Percentiles rank a stretch among this genome's conserved stretches.
Evolutionary conservation across 2,113 vertebrate species (phyloP).

Genomic region (Sprattus sprattus): DNA sequence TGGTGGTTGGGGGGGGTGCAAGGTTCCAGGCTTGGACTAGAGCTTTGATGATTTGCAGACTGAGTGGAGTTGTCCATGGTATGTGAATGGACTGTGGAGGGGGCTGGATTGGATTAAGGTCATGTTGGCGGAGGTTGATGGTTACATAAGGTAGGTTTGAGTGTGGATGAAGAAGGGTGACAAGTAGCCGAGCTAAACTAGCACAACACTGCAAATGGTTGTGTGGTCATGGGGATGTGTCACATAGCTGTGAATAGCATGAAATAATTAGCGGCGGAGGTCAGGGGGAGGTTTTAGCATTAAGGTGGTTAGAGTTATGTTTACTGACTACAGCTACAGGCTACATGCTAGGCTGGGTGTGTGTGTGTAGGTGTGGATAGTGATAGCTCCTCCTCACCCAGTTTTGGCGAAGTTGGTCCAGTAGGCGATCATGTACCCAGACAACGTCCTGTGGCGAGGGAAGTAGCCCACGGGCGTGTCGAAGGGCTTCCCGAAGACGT

Average conservation of each 20-base stretch:
- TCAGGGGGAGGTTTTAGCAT: not conserved
- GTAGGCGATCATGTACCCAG: slow-evolving; percentile 78
- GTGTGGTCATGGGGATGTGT: not conserved
- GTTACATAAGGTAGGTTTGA: not conserved
- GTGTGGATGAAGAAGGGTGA: not conserved
- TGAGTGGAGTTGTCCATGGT: too few relatives aligned
- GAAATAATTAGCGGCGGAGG: not conserved
- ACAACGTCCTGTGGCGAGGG: slow-evolving; percentile 73
- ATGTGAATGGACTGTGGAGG: too few relatives aligned
- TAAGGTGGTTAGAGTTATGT: too few relatives aligned
- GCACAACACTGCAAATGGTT: not conserved
- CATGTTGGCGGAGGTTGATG: not conserved
- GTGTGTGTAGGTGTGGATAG: not conserved
- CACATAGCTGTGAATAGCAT: not conserved
- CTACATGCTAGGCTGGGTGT: not conserved
- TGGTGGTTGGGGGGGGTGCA: too few relatives aligned
- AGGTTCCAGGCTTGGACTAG: too few relatives aligned
- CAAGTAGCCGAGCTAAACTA: not conserved
- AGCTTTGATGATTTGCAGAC: too few relatives aligned
- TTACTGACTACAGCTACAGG: too few relatives aligned
- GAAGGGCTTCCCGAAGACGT: slow-evolving; percentile 84
- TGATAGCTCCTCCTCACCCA: slow-evolving; percentile 64
- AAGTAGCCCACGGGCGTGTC: slow-evolving; percentile 69
- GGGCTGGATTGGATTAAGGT: not conserved
- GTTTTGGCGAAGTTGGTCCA: slow-evolving; percentile 88